A percentile compares a stretch with the other conserved stretches of the same genome.
phyloP scores from a whole-genome alignment of 2,113 vertebrate genomes.

The Pseudorectes ferrugineus region DNA sequence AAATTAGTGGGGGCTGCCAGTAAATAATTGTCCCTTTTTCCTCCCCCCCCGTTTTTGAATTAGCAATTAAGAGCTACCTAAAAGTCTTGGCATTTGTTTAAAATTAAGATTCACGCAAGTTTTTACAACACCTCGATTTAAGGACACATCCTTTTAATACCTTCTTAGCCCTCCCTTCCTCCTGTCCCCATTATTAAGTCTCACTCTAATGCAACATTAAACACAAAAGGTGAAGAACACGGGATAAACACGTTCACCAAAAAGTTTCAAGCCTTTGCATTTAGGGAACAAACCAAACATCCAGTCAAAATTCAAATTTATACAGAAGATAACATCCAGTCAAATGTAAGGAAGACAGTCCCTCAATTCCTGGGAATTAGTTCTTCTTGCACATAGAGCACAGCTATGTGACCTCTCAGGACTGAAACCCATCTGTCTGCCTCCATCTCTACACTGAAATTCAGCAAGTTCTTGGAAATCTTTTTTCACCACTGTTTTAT shows the following conservation, averaged over 20 bases:
- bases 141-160: background rate
- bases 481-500: background rate
- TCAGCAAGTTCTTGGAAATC: background rate
- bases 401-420: background rate
- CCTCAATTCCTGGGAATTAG: background rate
- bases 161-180: background rate
- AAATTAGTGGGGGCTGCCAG: background rate
- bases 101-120: background rate
- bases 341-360: background rate
- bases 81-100: background rate
- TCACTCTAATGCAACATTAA: background rate
- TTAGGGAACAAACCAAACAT: background rate
- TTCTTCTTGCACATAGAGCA: background rate
- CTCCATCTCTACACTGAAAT: background rate
- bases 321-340: background rate
- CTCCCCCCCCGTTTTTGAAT: accelerated
- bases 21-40: background rate
- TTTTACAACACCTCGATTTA: background rate
- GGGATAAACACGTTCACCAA: accelerated
- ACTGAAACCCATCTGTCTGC: background rate
- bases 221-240: background rate
- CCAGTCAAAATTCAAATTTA: background rate
- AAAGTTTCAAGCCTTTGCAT: background rate
- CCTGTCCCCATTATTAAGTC: background rate
- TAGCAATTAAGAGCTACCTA: background rate